Base-by-base conservation (phyloP, 2,797 vertebrate species). In the Arctocebus calabarensis region DNA sequence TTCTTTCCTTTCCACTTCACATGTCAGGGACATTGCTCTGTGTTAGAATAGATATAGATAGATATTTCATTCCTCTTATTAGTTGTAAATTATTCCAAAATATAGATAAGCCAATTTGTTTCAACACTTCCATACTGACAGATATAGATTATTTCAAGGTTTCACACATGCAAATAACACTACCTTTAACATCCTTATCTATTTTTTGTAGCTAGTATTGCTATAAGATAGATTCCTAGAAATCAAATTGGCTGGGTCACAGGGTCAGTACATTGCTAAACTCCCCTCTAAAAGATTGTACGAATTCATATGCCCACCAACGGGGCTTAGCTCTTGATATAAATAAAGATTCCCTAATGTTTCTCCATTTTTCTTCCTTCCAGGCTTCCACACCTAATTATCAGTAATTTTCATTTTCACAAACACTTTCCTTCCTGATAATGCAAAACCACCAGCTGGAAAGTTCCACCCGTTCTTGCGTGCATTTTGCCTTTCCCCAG, bases 321-420 rank as follows among this genome's bases (percentile, higher is more conserved):
- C 0, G 4, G 77, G 2, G 27, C 20, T 84, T 79, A 86, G 90
- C 32, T 61, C 17, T 87, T 61, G 85, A 59, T 45, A 43, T 48
- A 92, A 92, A 82, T n/a, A 84, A 73, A 94, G 71, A 87, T 57
- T 64, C 88, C 70, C 71, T 17, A 62, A 22, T 5, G 23, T 59
- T 48, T 71, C 66, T 94, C 55, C 75, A 27, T 91, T 91, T 73
- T 52, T 77, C 90, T 89, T 78, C 43, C 85, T 90, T 61, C 32
- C 1, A n/a, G 88, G 78, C 88, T n/a, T 94, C 95, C 94, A 91
- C 83, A 92, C 78, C 52, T 96, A 96, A 97, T 95, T 96, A 89
- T 94, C 90, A 94, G 94, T 71, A 59, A 73, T 96, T 96, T 93
- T 86, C 90, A 66, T 96, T 93, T 90, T 88, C 88, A 77, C 81